phyloP scores from a whole-genome alignment of 2,797 vertebrate species.

The Chloroceryle inda region DNA sequence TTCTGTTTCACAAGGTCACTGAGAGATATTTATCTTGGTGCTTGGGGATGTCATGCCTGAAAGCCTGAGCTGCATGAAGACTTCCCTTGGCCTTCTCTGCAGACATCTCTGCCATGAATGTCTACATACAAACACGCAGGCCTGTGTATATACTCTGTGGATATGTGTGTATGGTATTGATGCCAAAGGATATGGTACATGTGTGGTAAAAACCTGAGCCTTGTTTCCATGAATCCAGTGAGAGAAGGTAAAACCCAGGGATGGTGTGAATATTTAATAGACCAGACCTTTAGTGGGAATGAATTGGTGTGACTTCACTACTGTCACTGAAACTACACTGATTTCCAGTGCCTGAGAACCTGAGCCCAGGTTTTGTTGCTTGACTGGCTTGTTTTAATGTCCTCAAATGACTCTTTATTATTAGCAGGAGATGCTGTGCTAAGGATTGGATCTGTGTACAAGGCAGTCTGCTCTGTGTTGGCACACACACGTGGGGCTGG shows the following conservation, averaged over 20 bases:
- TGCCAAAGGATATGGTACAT: not conserved
- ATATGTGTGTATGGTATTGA: not conserved
- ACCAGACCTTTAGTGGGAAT: not conserved
- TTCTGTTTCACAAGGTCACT: not conserved
- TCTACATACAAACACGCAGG: not conserved
- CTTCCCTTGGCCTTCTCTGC: not conserved
- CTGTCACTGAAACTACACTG: not conserved
- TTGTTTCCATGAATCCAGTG: not conserved
- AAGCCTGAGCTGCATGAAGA: not conserved
- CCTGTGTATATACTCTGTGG: not conserved
- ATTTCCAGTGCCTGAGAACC: not conserved
- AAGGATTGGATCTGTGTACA: not conserved
- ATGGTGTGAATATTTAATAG: not conserved
- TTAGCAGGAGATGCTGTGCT: not conserved
- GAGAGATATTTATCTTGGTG: not conserved
- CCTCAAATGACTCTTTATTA: not conserved
- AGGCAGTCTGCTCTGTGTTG: not conserved
- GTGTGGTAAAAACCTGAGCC: not conserved
- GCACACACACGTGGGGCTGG: not conserved
- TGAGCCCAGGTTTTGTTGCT: not conserved
- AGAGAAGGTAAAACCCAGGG: not conserved
- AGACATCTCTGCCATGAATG: not conserved
- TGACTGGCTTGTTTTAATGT: not conserved
- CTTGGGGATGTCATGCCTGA: not conserved
- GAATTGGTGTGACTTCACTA: not conserved